phyloP scores from a whole-genome alignment of 2,113 vertebrate species.

The Xiphophorus hellerii region DNA sequence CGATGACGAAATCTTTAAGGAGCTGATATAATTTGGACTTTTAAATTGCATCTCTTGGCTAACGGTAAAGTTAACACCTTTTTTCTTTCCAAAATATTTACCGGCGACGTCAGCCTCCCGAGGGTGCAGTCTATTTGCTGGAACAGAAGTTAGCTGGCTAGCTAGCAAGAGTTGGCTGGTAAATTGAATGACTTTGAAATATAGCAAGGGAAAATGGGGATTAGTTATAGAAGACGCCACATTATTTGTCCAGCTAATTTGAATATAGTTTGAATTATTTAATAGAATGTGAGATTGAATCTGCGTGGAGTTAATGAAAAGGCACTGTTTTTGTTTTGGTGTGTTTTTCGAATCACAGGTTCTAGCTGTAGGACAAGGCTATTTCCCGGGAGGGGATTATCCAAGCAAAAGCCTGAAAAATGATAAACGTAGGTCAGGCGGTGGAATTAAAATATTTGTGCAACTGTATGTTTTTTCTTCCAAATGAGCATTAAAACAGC shows the following conservation, averaged over 20 bases:
- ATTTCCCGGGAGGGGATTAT: constrained; percentile 37
- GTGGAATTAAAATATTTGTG: no score
- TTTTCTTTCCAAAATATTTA: constrained; percentile 53
- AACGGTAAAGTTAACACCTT: constrained; percentile 55
- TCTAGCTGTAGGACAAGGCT: constrained; percentile 30
- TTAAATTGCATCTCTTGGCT: constrained; percentile 30
- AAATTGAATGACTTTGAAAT: background rate
- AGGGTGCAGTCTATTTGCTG: constrained; percentile 71
- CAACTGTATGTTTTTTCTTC: background rate
- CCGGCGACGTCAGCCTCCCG: constrained; percentile 63
- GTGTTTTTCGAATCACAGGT: constrained; percentile 11
- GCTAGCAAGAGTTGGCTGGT: background rate
- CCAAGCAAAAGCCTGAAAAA: constrained; percentile 10
- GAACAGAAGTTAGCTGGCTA: constrained; percentile 48
- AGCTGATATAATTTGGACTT: constrained; percentile 20
- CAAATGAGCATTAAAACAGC: background rate
- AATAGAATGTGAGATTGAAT: background rate
- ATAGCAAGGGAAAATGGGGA: background rate
- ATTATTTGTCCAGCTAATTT: background rate
- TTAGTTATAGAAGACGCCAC: background rate
- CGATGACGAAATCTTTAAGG: constrained; percentile 6
- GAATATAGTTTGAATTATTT: background rate
- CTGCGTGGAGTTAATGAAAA: background rate
- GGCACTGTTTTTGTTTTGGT: constrained; percentile 13
- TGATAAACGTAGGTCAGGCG: background rate